These are phyloP conservation scores for Chionoecetes opilio DNA, from an alignment of 1,140 invertebrate genomes.

Conservation along the genomic window DNA sequence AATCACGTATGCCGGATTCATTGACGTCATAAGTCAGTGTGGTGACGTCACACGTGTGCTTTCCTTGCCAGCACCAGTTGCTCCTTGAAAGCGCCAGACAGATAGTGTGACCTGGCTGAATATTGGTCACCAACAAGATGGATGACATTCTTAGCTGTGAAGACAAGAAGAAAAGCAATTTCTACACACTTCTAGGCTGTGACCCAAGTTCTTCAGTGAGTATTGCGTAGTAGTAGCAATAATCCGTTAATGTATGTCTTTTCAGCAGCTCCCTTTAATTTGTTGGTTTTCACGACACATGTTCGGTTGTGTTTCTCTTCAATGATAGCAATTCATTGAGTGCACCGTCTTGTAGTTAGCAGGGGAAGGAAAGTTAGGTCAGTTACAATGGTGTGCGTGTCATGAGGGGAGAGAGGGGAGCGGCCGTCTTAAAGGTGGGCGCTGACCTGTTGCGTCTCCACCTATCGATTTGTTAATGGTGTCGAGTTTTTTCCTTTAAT, in stretches of 20 bases:
- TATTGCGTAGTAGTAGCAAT: not conserved
- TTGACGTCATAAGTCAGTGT: slow-evolving; percentile 52
- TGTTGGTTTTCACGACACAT: too few relatives aligned
- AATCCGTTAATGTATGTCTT: too few relatives aligned
- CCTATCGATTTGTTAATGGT: not conserved
- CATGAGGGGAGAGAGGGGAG: not conserved
- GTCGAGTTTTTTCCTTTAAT: not conserved
- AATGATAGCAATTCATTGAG: too few relatives aligned
- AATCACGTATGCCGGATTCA: slow-evolving; percentile 31
- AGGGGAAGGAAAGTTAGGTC: too few relatives aligned
- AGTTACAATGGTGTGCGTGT: too few relatives aligned
- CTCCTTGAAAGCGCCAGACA: not conserved
- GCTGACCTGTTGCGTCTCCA: slow-evolving; percentile 53
- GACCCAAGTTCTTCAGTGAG: slow-evolving; percentile 72
- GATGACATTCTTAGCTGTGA: slow-evolving; percentile 56
- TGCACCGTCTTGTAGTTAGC: too few relatives aligned
- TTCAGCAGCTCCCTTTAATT: too few relatives aligned
- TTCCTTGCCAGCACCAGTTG: slow-evolving; percentile 39
- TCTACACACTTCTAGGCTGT: slow-evolving; percentile 61
- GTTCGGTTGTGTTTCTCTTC: too few relatives aligned
- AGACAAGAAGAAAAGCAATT: slow-evolving; percentile 60
- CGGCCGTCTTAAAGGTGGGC: slow-evolving; percentile 33
- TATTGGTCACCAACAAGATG: slow-evolving; percentile 40
- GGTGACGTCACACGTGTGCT: slow-evolving; percentile 47
- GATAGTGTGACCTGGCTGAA: not conserved